Evolutionary conservation across 2,113 vertebrate species (phyloP), one percentile per base, ranked within the genome.

Genomic region (Trematomus loennbergii): DNA sequence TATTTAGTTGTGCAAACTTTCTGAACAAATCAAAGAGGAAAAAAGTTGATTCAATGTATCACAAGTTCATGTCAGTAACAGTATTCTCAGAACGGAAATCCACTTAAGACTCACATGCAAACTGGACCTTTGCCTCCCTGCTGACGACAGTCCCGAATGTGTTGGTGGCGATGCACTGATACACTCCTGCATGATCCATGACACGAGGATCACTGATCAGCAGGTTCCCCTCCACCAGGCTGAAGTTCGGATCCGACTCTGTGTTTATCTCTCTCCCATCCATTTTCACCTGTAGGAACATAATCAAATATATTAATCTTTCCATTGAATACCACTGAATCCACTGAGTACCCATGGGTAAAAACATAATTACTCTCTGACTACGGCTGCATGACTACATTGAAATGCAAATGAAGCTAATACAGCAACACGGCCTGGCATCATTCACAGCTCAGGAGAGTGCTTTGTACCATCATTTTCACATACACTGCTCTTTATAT

Each of bases 151-250:
- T 97, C 85, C 97, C 97, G 73, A 97, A 95, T 5, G 91, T 71
- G 90, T 97, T 98, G 88, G 96, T 95, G 88, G 96, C 95, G 70
- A 97, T 96, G 88, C 97, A 98, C 91, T 98, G 97, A 92, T 97
- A 98, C n/a, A 91, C 94, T 76, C 97, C 97, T 72, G 89, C 90
- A 70, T 97, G 96, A 78, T 94, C 94, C 60, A 93, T 95, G 63
- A 95, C 94, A 67, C 91, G 93, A 63, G 97, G 97, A 59, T 95
- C 94, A 91, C 90, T 95, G 91, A 99, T 97, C 90, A 94, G 78
- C 91, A 98, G 85, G 93, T 92, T 97, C 74, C 97, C 96, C 90
- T 96, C 96, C 7, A 96, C 90, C 77, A 98, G 91, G 87, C 93
- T 96, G 94, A 83, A 96, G 95, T 93, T 96, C 72, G 92, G 94